Conservation (phyloP, 2,888 invertebrate species). For the Pollenia labialis region DNA sequence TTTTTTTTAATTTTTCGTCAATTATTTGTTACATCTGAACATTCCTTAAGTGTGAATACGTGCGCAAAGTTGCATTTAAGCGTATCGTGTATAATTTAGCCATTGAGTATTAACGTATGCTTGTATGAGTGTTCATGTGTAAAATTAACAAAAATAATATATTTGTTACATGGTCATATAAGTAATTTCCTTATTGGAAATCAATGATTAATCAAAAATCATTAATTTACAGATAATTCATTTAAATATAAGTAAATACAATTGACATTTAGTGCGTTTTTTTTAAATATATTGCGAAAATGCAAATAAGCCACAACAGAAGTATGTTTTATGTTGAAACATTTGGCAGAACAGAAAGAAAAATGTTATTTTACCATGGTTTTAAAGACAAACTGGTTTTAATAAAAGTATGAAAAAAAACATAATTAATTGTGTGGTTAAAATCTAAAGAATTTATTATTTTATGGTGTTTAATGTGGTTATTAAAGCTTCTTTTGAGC, state of each 20-base stretch:
- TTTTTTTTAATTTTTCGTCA: no score
- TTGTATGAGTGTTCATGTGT: neutral
- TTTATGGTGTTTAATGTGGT: no score
- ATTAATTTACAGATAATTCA: slow-evolving; percentile 26
- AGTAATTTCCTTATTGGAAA: slow-evolving; percentile 43
- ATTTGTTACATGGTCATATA: slow-evolving; percentile 2
- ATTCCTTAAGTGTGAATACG: no score
- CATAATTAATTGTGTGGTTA: no score
- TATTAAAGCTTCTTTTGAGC: no score
- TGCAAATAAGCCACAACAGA: no score
- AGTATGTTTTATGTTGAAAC: neutral
- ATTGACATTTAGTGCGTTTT: slow-evolving; percentile 8
- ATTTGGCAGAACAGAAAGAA: neutral
- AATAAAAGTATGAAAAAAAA: no score
- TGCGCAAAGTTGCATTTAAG: no score
- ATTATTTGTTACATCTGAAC: no score
- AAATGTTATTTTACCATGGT: no score
- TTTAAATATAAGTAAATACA: slow-evolving; percentile 8
- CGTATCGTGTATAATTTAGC: neutral
- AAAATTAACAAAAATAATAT: neutral
- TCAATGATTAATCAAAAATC: slow-evolving; percentile 56
- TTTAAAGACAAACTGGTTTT: no score
- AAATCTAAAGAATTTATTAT: no score
- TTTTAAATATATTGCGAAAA: neutral
- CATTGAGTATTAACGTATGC: neutral